A percentile compares a stretch with the other conserved stretches of the same genome.
Evolutionary conservation across 2,113 vertebrate species (phyloP).

Genomic region (Osmerus eperlanus): DNA sequence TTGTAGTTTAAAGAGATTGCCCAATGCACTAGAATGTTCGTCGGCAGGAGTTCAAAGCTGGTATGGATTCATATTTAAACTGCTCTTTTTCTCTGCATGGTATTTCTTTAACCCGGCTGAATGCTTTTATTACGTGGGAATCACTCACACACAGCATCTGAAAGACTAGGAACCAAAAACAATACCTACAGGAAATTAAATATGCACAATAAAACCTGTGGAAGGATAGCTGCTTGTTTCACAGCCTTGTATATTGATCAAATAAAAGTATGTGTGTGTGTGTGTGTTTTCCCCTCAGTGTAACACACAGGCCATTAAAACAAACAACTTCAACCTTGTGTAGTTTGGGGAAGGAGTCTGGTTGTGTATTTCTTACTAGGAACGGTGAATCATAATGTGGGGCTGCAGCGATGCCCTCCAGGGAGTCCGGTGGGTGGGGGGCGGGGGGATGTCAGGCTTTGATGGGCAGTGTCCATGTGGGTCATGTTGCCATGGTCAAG

Average conservation of each 20-base stretch:
- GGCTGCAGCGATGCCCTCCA: background rate
- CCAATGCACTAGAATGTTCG: slow-evolving; percentile 15
- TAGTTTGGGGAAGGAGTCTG: too few relatives aligned
- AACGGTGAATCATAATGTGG: background rate
- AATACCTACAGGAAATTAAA: slow-evolving; percentile 19
- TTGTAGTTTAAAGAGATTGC: slow-evolving; percentile 9
- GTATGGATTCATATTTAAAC: background rate
- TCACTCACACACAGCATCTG: background rate
- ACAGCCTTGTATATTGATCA: background rate
- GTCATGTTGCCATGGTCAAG: slow-evolving; percentile 27
- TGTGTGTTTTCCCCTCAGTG: background rate
- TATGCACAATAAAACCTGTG: background rate
- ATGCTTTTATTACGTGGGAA: slow-evolving; percentile 12
- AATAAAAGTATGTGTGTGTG: background rate
- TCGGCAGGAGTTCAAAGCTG: slow-evolving; percentile 25
- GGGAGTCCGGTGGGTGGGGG: background rate
- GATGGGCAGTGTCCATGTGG: slow-evolving; percentile 22
- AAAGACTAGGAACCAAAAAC: slow-evolving; percentile 16
- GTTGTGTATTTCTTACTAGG: background rate
- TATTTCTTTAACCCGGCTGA: slow-evolving; percentile 12
- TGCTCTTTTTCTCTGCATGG: slow-evolving; percentile 5
- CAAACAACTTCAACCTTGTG: too few relatives aligned
- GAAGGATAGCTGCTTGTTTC: too few relatives aligned
- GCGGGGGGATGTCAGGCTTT: slow-evolving; percentile 1
- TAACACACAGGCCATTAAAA: too few relatives aligned